phyloP scores from a whole-genome alignment of 2,797 vertebrate genomes.

The Enteromius argenteus region DNA sequence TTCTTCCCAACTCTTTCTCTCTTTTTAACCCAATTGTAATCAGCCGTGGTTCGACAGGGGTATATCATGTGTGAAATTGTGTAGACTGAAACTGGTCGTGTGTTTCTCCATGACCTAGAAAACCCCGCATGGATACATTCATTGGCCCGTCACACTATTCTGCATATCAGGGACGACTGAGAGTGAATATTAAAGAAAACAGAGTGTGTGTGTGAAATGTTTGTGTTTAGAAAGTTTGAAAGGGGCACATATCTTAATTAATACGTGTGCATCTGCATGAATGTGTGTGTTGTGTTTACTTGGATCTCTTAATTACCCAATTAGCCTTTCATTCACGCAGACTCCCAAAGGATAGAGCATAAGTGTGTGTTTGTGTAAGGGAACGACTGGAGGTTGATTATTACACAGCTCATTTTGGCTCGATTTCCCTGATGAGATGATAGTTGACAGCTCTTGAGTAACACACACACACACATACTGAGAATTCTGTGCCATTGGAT shows the following conservation, averaged over 20 bases:
- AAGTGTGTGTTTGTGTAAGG: slow-evolving; percentile 33
- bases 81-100: background rate
- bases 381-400: slow-evolving; percentile 16
- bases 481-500: background rate
- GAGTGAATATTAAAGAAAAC: background rate
- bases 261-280: slow-evolving; percentile 10
- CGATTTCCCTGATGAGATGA: slow-evolving; percentile 47
- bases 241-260: background rate
- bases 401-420: slow-evolving; percentile 48
- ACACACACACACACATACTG: slow-evolving; percentile 11
- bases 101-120: slow-evolving; percentile 44
- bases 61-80: slow-evolving; percentile 25
- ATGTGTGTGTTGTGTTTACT: slow-evolving; percentile 36
- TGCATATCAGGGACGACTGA: slow-evolving; percentile 2
- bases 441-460: slow-evolving; percentile 45
- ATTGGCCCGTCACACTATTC: slow-evolving; percentile 5
- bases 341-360: slow-evolving; percentile 27
- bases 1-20: background rate
- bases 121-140: background rate
- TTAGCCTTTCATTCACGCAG: slow-evolving; percentile 65
- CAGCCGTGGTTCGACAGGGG: background rate
- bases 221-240: slow-evolving; percentile 16
- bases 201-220: background rate
- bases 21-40: slow-evolving; percentile 16
- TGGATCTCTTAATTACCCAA: slow-evolving; percentile 66